Percentiles rank a stretch among this genome's conserved stretches.
phyloP scores from a whole-genome alignment of 92 coral and sea anemone genomes.

The Heliopora coerulea region DNA sequence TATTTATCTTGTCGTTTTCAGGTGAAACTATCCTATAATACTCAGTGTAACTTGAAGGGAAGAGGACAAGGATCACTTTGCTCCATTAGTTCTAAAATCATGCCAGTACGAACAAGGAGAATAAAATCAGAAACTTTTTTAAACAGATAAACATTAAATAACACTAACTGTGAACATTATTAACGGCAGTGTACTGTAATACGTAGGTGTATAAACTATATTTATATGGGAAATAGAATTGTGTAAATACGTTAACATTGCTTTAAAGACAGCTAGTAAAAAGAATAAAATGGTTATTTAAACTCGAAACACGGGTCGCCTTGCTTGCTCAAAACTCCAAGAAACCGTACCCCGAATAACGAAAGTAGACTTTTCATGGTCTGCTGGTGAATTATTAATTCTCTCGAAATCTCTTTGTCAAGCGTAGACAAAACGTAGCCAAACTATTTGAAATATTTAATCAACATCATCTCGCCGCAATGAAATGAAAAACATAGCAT shows the following conservation, averaged over 20 bases:
- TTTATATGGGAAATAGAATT: slow-evolving; percentile 14
- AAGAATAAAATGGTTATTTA: not conserved
- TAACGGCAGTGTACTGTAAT: slow-evolving; percentile 12
- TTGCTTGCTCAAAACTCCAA: slow-evolving; percentile 6
- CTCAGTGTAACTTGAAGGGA: not conserved
- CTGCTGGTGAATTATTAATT: slow-evolving; percentile 19
- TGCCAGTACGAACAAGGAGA: slow-evolving; percentile 4
- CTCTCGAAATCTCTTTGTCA: slow-evolving; percentile 2
- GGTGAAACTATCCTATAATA: not conserved
- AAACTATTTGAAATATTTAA: not conserved
- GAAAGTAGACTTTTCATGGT: not conserved
- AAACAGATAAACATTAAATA: slow-evolving; percentile 7
- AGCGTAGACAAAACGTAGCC: not conserved
- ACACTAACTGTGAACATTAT: slow-evolving; percentile 8
- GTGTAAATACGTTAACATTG: slow-evolving; percentile 17
- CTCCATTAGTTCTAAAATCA: not conserved
- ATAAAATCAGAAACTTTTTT: not conserved
- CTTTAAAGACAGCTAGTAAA: slow-evolving; percentile 2
- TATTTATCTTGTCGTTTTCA: not conserved
- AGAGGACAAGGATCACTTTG: slow-evolving; percentile 6
- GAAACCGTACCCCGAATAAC: not conserved
- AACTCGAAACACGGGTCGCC: slow-evolving; percentile 7
- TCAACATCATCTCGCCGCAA: no score
- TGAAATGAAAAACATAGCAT: no score
- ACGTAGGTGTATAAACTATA: slow-evolving; percentile 5